Evolutionary conservation across 2,113 vertebrate species (phyloP).

Genomic region (Zosterops lateralis): DNA sequence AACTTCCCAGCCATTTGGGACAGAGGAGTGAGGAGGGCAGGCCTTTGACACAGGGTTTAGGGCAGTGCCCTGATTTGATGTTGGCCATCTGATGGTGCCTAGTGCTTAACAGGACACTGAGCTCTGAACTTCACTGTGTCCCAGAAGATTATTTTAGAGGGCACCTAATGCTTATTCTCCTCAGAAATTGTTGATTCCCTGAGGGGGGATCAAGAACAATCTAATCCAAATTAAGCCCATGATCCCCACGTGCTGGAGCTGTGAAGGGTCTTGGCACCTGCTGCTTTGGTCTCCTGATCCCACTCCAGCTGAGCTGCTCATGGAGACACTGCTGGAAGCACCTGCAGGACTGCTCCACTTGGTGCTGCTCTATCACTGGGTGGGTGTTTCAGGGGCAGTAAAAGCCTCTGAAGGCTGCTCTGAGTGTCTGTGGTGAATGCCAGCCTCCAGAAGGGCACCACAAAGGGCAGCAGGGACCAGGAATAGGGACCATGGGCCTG

Average conservation of each 20-base stretch:
- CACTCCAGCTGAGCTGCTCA: neutral
- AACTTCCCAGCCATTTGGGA: neutral
- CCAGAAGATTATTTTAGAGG: too few species aligned
- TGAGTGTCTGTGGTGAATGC: too few species aligned
- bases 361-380: neutral
- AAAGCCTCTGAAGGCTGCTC: neutral
- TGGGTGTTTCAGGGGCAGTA: neutral
- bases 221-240: neutral
- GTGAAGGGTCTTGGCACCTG: neutral
- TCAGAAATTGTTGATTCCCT: neutral
- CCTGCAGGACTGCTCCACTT: neutral
- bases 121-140: neutral
- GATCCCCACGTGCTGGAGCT: neutral
- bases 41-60: neutral
- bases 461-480: neutral
- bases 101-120: neutral
- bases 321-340: neutral
- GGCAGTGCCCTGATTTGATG: neutral
- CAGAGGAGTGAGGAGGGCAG: neutral
- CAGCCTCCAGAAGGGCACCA: neutral
- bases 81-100: neutral
- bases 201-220: neutral
- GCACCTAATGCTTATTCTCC: neutral
- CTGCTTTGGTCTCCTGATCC: neutral
- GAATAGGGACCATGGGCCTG: accelerated